Base-by-base conservation (phyloP, 2,113 vertebrate species). In the Heterocephalus glaber region DNA sequence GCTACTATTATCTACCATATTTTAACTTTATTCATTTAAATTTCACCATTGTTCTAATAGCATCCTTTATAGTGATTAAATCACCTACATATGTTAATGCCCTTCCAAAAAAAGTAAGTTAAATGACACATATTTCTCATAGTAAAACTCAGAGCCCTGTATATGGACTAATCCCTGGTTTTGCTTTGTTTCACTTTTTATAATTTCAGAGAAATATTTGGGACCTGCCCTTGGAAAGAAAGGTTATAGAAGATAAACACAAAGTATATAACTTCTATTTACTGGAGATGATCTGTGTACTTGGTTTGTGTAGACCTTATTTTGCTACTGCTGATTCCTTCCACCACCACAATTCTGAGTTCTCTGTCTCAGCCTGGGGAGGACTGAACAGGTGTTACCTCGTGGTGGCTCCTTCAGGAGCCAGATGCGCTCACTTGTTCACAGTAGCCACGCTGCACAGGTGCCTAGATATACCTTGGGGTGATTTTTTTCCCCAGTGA, bases 151-250 rank as follows among this genome's bases (percentile, higher is more conserved):
- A 19, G 49, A 60, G 44, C 9, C 20, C 38, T 1, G 11, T 16
- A 2, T 20, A 28, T 68, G 35, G 63, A 68, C 35, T 9, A n/a
- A 35, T n/a, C 66, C 17, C 66, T 68, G 26, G 61, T 22, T 77
- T 76, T 24, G 24, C 26, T 44, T 94, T 49, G 35, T 24, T 35
- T 66, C 16, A 7, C 66, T 38, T 76, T 28, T 44, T 56, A 22
- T 84, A 44, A 44, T 89, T 61, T 88, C 66, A 83, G 77, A 66
- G 68, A 89, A 76, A 89, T 60, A 49, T 38, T 58, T 52, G 74
- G 52, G 65, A 66, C 38, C 10, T 79, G 12, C 77, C 30, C n/a
- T n/a, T 56, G 38, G 22, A 20, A 44, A 65, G 38, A 28, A 44
- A 58, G 58, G 54, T 38, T 74, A 58, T 52, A 49, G 66, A 70